Conservation (phyloP, 2,888 invertebrate genomes). For the Drosophila anomalata region DNA sequence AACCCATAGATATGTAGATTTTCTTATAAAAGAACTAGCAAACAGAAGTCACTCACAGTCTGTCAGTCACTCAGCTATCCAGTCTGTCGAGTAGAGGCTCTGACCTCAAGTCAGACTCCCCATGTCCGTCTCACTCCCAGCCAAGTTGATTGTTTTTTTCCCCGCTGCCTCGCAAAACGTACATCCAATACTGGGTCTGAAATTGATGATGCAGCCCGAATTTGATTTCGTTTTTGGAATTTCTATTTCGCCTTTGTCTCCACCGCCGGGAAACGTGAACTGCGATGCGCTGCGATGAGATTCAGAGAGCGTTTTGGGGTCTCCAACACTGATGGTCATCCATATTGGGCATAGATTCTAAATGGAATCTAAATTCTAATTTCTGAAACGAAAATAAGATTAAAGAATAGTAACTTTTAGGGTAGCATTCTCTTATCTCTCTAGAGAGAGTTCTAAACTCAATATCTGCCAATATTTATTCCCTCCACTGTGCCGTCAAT, state of each 20-base stretch:
- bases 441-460: not conserved
- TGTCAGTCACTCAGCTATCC: conserved; percentile 6
- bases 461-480: conserved; percentile 4
- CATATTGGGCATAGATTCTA: conserved; percentile 3
- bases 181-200: conserved; percentile 46
- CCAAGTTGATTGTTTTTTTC: conserved; percentile 18
- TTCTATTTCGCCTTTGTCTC: conserved; percentile 41
- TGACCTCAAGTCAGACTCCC: conserved; percentile 4
- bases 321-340: conserved; percentile 34
- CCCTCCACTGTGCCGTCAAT: conserved; percentile 49
- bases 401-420: too few relatives aligned
- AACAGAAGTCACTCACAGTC: conserved; percentile 12
- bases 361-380: too few relatives aligned
- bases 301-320: conserved; percentile 10
- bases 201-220: conserved; percentile 67
- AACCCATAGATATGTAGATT: too few relatives aligned
- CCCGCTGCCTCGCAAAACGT: conserved; percentile 15
- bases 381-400: too few relatives aligned
- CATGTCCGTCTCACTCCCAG: not conserved
- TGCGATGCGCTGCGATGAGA: conserved; percentile 28
- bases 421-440: not conserved
- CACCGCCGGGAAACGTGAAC: conserved; percentile 15
- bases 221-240: conserved; percentile 49
- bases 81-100: conserved; percentile 4
- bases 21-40: conserved; percentile 16